These are phyloP conservation scores for Macropus fuliginosus DNA, from an alignment of 2,797 vertebrate species.

Conservation along the genomic window DNA sequence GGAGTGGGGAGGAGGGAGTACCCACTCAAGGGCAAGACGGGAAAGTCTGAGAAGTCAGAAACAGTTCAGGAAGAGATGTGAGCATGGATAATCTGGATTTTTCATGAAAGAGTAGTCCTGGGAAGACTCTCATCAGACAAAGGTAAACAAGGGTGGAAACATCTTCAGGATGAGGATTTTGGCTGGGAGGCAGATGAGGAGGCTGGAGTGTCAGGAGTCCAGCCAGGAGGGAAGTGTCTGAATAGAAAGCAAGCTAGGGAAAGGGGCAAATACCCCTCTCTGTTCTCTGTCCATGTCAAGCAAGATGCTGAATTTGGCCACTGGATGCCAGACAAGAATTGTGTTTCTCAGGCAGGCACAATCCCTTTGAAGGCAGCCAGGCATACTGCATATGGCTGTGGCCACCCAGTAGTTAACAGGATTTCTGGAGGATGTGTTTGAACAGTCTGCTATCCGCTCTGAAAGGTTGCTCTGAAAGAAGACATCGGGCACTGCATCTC, in stretches of 20 bases:
- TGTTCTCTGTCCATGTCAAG: constrained; percentile 3
- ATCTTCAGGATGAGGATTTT: not conserved
- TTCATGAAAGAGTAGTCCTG: not conserved
- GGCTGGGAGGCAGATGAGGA: not conserved
- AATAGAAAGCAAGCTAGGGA: not conserved
- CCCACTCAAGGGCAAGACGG: not conserved
- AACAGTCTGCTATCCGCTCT: constrained; percentile 16
- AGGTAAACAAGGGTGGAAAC: not conserved
- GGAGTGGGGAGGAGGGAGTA: not conserved
- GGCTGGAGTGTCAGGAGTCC: not conserved
- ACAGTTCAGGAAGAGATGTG: not conserved
- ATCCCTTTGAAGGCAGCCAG: not conserved
- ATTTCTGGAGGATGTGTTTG: constrained; percentile 27
- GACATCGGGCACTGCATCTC: not conserved
- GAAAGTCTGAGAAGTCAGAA: not conserved
- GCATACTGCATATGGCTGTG: not conserved
- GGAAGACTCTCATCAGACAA: not conserved
- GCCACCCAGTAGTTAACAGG: not conserved
- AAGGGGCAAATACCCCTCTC: not conserved
- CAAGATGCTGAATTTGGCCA: not conserved
- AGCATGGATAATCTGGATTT: not conserved
- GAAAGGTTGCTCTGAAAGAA: not conserved
- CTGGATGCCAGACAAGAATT: not conserved
- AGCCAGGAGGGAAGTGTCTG: not conserved
- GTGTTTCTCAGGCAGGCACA: not conserved